Evolutionary conservation across 2,113 vertebrate species (phyloP).

Genomic region (Amia ocellicauda): DNA sequence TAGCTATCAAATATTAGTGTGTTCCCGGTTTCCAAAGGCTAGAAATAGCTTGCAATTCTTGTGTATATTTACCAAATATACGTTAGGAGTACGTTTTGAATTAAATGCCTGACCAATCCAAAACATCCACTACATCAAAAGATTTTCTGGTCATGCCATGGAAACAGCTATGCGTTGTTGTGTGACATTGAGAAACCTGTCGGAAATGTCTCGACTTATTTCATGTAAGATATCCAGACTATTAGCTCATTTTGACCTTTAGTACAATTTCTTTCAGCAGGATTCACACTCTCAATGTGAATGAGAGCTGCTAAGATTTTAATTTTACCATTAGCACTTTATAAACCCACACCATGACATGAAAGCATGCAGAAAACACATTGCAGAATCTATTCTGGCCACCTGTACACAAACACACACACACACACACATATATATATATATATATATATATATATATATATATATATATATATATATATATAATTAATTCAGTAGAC

Average conservation of each 20-base stretch:
- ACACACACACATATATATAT: conserved; percentile 25
- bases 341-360: conserved; percentile 13
- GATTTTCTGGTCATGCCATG: conserved; percentile 53
- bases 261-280: conserved; percentile 47
- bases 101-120: conserved; percentile 23
- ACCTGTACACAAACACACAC: conserved; percentile 17
- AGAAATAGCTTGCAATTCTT: conserved; percentile 8
- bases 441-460: conserved; percentile 16
- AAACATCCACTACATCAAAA: conserved; percentile 2
- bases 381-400: conserved; percentile 4
- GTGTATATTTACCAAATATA: conserved; percentile 7
- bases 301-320: conserved; percentile 16
- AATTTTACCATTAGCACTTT: conserved; percentile 23
- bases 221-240: conserved; percentile 53
- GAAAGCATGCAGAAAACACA: background rate
- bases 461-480: conserved; percentile 44
- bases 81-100: conserved; percentile 18
- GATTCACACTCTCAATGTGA: conserved; percentile 36
- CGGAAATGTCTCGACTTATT: conserved; percentile 57
- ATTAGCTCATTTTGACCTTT: conserved; percentile 67
- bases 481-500: conserved; percentile 72
- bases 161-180: conserved; percentile 34
- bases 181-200: conserved; percentile 52
- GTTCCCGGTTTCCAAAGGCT: conserved; percentile 8
- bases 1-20: conserved; percentile 3